phyloP scores from a whole-genome alignment of 1,140 invertebrate genomes.

The Cydia fagiglandana region DNA sequence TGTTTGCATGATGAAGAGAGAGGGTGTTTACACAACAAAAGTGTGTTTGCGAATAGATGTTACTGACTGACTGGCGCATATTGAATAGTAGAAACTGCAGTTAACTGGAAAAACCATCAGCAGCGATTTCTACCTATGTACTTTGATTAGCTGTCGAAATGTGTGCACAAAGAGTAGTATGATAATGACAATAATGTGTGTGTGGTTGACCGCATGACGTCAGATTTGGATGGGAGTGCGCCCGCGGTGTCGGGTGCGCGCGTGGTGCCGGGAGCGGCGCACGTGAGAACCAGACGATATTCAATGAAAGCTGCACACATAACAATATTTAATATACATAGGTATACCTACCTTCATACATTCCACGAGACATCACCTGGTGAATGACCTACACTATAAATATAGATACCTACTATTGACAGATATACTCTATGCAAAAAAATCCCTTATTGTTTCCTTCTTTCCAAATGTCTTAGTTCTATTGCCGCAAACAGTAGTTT shows the following conservation, averaged over 20 bases:
- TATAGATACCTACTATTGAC: background rate
- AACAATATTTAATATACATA: conserved; percentile 19
- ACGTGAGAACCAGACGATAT: conserved; percentile 25
- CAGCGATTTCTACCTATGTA: background rate
- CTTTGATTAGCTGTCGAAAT: background rate
- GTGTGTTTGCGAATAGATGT: conserved; percentile 11
- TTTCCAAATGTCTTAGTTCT: no score
- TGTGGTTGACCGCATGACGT: conserved; percentile 29
- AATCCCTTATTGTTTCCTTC: background rate
- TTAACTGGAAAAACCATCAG: background rate
- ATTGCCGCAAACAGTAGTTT: no score
- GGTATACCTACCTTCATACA: conserved; percentile 8
- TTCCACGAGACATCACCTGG: background rate
- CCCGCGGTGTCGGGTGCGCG: conserved; percentile 19
- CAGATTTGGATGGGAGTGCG: conserved; percentile 17
- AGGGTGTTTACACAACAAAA: conserved; percentile 23
- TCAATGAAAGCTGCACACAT: conserved; percentile 30
- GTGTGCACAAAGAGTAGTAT: background rate
- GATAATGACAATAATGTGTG: conserved; percentile 22
- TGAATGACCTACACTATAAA: conserved; percentile 18
- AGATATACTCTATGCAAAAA: background rate
- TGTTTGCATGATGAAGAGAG: conserved; percentile 15
- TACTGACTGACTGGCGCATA: background rate
- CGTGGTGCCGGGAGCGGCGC: conserved; percentile 11
- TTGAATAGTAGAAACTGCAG: background rate